Percentiles rank a stretch among this genome's conserved stretches.
Evolutionary conservation across 1,140 invertebrate genomes (phyloP).

Genomic region (Argopecten irradians): DNA sequence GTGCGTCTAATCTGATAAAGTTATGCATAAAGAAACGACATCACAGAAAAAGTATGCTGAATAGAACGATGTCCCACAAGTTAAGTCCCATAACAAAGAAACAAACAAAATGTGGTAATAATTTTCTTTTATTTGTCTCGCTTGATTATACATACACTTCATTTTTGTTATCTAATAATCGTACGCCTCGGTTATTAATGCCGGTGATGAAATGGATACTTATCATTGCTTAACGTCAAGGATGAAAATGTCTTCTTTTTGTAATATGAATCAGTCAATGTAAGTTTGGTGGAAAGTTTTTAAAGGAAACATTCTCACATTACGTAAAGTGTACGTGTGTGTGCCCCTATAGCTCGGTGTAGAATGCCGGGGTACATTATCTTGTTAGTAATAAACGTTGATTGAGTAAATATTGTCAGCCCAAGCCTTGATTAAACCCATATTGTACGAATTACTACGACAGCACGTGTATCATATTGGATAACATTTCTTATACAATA

Average conservation of each 20-base stretch:
- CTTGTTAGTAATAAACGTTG: neutral
- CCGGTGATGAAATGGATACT: neutral
- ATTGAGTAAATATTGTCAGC: neutral
- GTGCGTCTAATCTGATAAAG: neutral
- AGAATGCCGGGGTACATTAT: neutral
- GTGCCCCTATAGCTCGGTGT: neutral
- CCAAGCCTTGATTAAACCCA: neutral
- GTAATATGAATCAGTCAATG: neutral
- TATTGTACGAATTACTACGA: neutral
- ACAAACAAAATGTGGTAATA: neutral
- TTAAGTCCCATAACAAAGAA: neutral
- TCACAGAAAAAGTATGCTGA: neutral
- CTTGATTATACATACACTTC: neutral
- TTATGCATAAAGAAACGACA: neutral
- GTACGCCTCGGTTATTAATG: neutral
- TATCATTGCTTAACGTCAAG: neutral
- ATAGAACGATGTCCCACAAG: neutral
- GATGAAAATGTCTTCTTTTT: neutral
- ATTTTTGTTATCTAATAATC: neutral
- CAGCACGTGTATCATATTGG: neutral
- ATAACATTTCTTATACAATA: neutral
- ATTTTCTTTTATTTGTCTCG: neutral
- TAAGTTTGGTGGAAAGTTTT: neutral
- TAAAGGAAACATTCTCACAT: neutral
- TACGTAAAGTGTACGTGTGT: neutral